Evolutionary conservation across 2,888 invertebrate genomes (phyloP).

Genomic region (Plutella xylostella): DNA sequence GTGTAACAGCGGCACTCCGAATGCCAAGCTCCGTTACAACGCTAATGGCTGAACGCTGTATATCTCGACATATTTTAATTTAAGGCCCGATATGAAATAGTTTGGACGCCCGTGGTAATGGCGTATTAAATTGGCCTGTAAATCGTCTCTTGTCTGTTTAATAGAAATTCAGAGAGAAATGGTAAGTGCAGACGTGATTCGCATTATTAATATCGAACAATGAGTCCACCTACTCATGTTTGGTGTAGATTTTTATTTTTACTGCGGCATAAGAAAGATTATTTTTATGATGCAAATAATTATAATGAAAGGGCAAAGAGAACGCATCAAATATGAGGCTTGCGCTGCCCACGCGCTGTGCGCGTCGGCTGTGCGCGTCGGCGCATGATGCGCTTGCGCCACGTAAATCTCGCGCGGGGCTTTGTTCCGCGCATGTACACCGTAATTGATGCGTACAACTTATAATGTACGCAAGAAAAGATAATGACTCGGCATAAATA

Average conservation of each 20-base stretch:
- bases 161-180: too few relatives aligned
- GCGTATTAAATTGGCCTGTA: not conserved
- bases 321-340: not conserved
- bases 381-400: not conserved
- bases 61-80: not conserved
- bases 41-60: conserved; percentile 5
- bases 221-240: too few relatives aligned
- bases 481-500: conserved; percentile 1
- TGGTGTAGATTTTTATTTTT: too few relatives aligned
- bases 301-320: not conserved
- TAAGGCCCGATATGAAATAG: conserved; percentile 1
- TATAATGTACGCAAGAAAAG: not conserved
- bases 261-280: too few relatives aligned
- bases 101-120: not conserved
- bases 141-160: too few relatives aligned
- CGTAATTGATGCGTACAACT: conserved; percentile 3
- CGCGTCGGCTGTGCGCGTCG: not conserved
- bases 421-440: conserved; percentile 1
- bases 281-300: too few relatives aligned
- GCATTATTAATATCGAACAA: too few relatives aligned
- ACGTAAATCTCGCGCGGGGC: not conserved
- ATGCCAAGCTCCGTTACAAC: too few relatives aligned
- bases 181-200: too few relatives aligned
- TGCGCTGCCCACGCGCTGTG: not conserved
- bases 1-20: not conserved